Percentiles rank a stretch among this genome's conserved stretches.
Evolutionary conservation across 1,140 invertebrate genomes (phyloP).

Genomic region (Oncopodura yosiiana): DNA sequence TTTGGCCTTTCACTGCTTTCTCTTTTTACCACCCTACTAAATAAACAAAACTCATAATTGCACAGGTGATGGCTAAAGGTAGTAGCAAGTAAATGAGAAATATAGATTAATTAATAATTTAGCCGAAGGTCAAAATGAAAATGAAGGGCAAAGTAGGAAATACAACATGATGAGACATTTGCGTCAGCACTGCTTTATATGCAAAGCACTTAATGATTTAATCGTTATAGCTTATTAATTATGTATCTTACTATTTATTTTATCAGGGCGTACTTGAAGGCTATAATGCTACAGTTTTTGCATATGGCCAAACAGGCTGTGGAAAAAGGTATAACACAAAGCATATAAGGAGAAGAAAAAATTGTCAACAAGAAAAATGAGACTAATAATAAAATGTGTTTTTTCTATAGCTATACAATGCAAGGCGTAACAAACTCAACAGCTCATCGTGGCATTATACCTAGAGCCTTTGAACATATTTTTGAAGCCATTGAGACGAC

Average conservation of each 20-base stretch:
- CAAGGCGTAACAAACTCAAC: constrained; percentile 53
- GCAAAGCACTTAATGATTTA: no score
- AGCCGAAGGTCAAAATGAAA: not conserved
- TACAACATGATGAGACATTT: not conserved
- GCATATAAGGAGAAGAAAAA: no score
- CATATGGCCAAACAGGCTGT: constrained; percentile 80
- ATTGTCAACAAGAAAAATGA: constrained; percentile 49
- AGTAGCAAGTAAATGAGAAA: no score
- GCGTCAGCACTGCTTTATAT: not conserved
- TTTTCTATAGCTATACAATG: constrained; percentile 55
- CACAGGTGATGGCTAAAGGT: no score
- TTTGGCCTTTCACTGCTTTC: no score
- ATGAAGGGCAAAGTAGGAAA: not conserved
- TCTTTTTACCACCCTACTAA: no score
- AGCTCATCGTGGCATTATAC: constrained; percentile 61
- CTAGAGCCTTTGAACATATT: constrained; percentile 77
- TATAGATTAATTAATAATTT: constrained; percentile 3
- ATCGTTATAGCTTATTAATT: no score
- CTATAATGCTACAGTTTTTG: constrained; percentile 78
- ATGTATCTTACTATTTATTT: constrained; percentile 8
- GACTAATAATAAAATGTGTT: constrained; percentile 45
- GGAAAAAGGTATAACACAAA: no score
- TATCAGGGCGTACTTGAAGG: constrained; percentile 68
- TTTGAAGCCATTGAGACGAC: constrained; percentile 82
- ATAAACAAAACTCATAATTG: no score